phyloP scores from a whole-genome alignment of 2,888 invertebrate species.

The Ceriagrion tenellum region DNA sequence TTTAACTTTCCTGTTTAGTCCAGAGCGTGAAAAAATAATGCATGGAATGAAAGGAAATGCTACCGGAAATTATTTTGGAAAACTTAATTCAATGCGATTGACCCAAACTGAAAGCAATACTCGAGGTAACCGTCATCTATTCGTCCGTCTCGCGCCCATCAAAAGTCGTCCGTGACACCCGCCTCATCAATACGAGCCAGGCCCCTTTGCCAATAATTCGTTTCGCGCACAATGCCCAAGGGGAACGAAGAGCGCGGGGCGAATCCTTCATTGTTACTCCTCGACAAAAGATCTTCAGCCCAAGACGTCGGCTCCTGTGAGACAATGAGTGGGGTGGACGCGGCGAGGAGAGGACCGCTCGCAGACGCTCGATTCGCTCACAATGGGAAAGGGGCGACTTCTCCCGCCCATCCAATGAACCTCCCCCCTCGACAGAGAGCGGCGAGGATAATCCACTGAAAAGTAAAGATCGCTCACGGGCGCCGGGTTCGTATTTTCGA shows the following conservation, averaged over 20 bases:
- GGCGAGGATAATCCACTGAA: background rate
- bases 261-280: slow-evolving; percentile 1
- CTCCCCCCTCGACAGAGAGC: background rate
- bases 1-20: too few relatives aligned
- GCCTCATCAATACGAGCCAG: background rate
- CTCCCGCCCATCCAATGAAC: background rate
- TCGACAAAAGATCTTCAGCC: background rate
- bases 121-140: background rate
- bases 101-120: background rate
- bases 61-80: background rate
- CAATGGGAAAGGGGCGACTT: background rate
- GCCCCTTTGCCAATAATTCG: slow-evolving; percentile 6
- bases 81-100: background rate
- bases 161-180: background rate
- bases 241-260: background rate
- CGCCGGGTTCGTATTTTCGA: background rate
- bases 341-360: background rate
- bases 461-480: background rate
- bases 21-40: too few relatives aligned
- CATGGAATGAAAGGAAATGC: background rate
- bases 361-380: background rate
- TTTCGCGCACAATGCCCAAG: slow-evolving; percentile 22
- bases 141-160: background rate
- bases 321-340: slow-evolving; percentile 14
- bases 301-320: slow-evolving; percentile 37